A percentile compares a stretch with the other conserved stretches of the same genome.
phyloP scores from a whole-genome alignment of 2,888 invertebrate genomes.

The Xylophagus ater region DNA sequence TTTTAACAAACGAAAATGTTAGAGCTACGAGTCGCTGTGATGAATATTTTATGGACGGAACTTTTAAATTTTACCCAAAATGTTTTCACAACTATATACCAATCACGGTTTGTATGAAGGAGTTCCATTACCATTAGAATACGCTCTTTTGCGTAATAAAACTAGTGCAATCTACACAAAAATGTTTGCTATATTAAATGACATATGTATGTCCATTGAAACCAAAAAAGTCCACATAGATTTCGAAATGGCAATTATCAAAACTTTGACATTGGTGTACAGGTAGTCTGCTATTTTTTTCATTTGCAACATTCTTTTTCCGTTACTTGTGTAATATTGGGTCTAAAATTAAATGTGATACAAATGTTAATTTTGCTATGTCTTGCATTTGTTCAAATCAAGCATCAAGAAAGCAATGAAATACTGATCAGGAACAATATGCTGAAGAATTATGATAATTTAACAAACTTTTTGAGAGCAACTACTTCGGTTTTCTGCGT shows the following conservation, averaged over 20 bases:
- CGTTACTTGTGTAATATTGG: neutral
- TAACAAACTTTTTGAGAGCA: no score
- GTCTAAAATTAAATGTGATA: conserved; percentile 1
- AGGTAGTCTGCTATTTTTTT: no score
- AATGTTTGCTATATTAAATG: neutral
- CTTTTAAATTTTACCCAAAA: conserved; percentile 1
- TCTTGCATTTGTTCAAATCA: conserved; percentile 1
- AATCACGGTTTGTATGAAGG: conserved; percentile 1
- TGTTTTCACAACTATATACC: neutral
- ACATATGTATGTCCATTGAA: conserved; percentile 1
- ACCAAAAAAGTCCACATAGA: conserved; percentile 1
- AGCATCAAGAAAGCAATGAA: conserved; percentile 1
- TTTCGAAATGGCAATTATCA: conserved; percentile 2
- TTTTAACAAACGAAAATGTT: conserved; percentile 1
- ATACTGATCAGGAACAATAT: neutral
- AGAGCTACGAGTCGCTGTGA: neutral
- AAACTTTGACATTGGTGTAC: conserved; percentile 1
- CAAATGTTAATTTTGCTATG: neutral
- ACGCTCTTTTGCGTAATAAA: conserved; percentile 1
- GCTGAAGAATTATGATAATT: conserved; percentile 1
- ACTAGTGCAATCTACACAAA: conserved; percentile 1
- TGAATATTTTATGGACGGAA: conserved; percentile 2
- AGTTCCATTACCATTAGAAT: neutral
- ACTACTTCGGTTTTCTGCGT: no score
- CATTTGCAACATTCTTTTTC: conserved; percentile 1